phyloP scores from a whole-genome alignment of 23 tunicate species.

The Botrylloides violaceus region DNA sequence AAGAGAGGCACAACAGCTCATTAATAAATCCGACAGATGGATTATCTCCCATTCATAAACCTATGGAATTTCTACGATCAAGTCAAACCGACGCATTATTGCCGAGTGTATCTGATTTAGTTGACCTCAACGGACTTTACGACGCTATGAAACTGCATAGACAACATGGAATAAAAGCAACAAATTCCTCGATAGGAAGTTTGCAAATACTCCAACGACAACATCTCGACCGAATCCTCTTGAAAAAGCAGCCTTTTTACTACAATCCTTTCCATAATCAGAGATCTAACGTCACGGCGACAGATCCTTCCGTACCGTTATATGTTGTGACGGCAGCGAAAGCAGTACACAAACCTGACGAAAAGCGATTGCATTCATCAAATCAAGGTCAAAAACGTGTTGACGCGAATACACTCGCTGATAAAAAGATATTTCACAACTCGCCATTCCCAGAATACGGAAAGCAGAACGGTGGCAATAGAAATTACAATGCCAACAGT shows the following conservation, averaged over 20 bases:
- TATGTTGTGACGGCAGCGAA: constrained; percentile 75
- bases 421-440: not conserved
- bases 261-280: constrained; percentile 52
- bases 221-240: constrained; percentile 27
- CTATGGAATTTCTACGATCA: not conserved
- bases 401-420: not conserved
- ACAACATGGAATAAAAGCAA: constrained; percentile 25
- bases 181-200: constrained; percentile 18
- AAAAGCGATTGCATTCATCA: not conserved
- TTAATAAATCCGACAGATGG: constrained; percentile 46
- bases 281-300: not conserved
- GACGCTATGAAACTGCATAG: constrained; percentile 54
- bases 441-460: constrained; percentile 10
- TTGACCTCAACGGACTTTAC: constrained; percentile 63
- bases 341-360: constrained; percentile 12
- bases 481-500: not conserved
- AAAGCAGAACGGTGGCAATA: not conserved
- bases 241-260: constrained; percentile 60
- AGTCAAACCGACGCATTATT: constrained; percentile 1
- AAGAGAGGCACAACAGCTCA: no score
- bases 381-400: not conserved
- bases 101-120: constrained; percentile 61
- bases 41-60: constrained; percentile 11
- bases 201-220: constrained; percentile 18
- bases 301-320: constrained; percentile 28